These are phyloP conservation scores for Furcifer pardalis DNA, from an alignment of 2,797 vertebrate species.

Conservation along the genomic window DNA sequence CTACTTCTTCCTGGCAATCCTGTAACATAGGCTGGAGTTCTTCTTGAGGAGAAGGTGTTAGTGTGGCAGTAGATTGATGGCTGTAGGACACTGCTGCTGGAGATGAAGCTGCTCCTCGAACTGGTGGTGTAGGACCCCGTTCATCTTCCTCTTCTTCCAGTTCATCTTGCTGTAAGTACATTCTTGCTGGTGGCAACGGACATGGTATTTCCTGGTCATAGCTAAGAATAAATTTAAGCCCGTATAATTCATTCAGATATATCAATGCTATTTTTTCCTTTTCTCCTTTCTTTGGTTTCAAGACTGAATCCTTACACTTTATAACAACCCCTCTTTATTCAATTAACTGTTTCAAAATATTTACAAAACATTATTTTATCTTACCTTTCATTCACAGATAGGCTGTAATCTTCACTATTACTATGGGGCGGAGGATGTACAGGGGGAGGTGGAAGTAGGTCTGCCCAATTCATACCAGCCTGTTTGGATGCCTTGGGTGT, in stretches of 20 bases:
- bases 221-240: slow-evolving; percentile 76
- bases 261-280: background rate
- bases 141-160: slow-evolving; percentile 93
- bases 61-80: slow-evolving; percentile 97
- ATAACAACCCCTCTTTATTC: background rate
- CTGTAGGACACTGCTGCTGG: slow-evolving; percentile 97
- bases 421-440: slow-evolving; percentile 91
- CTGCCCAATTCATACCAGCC: slow-evolving; percentile 96
- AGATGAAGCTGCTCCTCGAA: slow-evolving; percentile 94
- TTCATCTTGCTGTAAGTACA: slow-evolving; percentile 96
- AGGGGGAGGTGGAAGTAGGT: slow-evolving; percentile 94
- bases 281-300: background rate
- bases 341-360: slow-evolving; percentile 7
- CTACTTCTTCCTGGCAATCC: slow-evolving; percentile 82
- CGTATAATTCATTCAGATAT: slow-evolving; percentile 44
- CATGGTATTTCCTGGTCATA: slow-evolving; percentile 93
- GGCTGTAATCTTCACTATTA: slow-evolving; percentile 87
- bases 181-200: slow-evolving; percentile 90
- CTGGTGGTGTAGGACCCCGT: slow-evolving; percentile 92
- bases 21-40: slow-evolving; percentile 97
- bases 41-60: slow-evolving; percentile 96
- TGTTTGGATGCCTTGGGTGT: slow-evolving; percentile 93
- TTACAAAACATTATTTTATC: slow-evolving; percentile 58
- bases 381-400: slow-evolving; percentile 91
- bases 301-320: slow-evolving; percentile 10